phyloP scores from a whole-genome alignment of 2,888 invertebrate species.

The Sphecodes monilicornis region DNA sequence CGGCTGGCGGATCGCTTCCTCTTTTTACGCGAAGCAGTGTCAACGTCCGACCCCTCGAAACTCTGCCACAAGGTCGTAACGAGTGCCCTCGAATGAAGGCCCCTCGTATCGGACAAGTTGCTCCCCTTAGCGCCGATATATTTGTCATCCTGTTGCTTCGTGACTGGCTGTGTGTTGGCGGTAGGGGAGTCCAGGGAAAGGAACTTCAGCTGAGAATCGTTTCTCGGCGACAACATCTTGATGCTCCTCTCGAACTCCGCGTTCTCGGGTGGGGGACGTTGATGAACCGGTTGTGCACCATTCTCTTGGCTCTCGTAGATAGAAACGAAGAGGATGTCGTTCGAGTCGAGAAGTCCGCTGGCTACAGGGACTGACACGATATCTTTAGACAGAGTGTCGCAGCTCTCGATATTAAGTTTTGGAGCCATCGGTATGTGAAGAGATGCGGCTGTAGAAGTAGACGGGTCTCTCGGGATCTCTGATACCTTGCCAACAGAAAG shows the following conservation, averaged over 20 bases:
- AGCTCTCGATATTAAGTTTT: background rate
- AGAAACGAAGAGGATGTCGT: conserved; percentile 30
- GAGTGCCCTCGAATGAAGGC: background rate
- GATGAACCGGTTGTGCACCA: background rate
- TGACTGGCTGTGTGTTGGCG: background rate
- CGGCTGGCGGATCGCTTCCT: conserved; percentile 6
- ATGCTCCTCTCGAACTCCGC: background rate
- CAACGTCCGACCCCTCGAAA: background rate
- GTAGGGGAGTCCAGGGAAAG: conserved; percentile 47
- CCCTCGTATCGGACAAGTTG: conserved; percentile 22
- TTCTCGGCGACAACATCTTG: conserved; percentile 64
- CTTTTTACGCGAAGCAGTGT: background rate
- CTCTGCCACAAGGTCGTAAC: background rate
- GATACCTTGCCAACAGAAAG: background rate
- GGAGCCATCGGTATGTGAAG: background rate
- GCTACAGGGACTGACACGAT: background rate
- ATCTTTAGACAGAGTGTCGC: background rate
- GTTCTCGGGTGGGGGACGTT: background rate
- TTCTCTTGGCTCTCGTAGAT: background rate
- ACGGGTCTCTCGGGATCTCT: background rate
- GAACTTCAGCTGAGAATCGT: conserved; percentile 66
- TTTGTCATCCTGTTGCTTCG: background rate
- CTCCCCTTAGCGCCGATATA: background rate
- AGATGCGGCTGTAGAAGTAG: background rate
- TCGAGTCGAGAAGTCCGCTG: background rate